phyloP scores from a whole-genome alignment of 2,113 vertebrate genomes.

The Hemicordylus capensis region DNA sequence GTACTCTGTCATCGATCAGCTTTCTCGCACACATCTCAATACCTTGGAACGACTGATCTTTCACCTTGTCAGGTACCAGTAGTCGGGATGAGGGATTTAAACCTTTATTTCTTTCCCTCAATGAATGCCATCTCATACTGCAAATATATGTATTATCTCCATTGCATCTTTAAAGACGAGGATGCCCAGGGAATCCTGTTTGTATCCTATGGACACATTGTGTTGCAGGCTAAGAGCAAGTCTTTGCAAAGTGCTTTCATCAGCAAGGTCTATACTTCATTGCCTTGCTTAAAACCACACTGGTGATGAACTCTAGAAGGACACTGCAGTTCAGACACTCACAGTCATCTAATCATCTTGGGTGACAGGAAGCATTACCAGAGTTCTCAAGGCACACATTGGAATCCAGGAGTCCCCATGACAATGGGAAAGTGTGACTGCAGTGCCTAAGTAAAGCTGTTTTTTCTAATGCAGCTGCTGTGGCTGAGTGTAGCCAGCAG shows the following conservation, averaged over 20 bases:
- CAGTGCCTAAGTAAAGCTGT: not conserved
- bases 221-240: not conserved
- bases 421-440: not conserved
- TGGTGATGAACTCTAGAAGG: not conserved
- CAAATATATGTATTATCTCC: not conserved
- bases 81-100: too few species aligned
- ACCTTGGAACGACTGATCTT: constrained; percentile 96
- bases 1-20: constrained; percentile 94
- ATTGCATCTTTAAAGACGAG: not conserved
- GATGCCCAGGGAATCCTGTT: too few species aligned
- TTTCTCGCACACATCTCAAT: constrained; percentile 92
- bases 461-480: not conserved
- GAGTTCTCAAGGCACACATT: not conserved
- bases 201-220: too few species aligned
- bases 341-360: not conserved
- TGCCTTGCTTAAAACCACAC: not conserved
- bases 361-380: not conserved
- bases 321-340: not conserved
- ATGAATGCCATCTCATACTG: too few species aligned
- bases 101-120: not conserved
- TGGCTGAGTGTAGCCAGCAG: not conserved
- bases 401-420: not conserved
- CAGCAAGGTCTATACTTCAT: not conserved
- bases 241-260: not conserved
- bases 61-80: constrained; percentile 91